Conservation (phyloP, 2,797 vertebrate species). For the Anguilla pacifica region DNA sequence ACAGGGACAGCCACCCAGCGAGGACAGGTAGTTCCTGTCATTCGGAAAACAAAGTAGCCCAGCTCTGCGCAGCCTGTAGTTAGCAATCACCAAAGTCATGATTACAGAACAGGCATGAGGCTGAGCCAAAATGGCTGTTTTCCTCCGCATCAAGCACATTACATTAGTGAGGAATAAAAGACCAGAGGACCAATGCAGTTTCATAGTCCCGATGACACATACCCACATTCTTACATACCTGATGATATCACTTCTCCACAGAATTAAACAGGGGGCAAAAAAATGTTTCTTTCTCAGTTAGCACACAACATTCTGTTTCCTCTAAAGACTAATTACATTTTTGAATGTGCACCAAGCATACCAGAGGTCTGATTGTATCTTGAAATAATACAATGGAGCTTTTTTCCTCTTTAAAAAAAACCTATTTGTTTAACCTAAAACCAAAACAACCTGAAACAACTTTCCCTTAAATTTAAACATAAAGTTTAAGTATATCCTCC, state of each 20-base stretch:
- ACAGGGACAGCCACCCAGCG: not conserved
- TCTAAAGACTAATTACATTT: conserved; percentile 56
- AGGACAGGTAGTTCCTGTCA: not conserved
- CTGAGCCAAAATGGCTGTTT: not conserved
- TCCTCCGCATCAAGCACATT: not conserved
- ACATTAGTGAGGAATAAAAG: not conserved
- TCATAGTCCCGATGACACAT: not conserved
- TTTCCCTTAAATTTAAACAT: conserved; percentile 38
- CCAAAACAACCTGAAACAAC: conserved; percentile 49
- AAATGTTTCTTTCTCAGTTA: conserved; percentile 15
- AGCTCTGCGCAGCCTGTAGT: not conserved
- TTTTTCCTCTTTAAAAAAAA: conserved; percentile 32
- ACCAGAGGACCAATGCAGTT: conserved; percentile 12
- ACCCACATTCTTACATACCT: conserved; percentile 8
- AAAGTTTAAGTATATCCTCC: conserved; percentile 21
- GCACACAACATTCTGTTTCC: conserved; percentile 42
- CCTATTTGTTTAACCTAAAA: conserved; percentile 19
- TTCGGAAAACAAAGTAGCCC: not conserved
- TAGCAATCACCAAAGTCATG: not conserved
- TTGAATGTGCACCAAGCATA: conserved; percentile 55
- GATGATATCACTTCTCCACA: not conserved
- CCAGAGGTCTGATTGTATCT: conserved; percentile 55
- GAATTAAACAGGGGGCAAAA: not conserved
- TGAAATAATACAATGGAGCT: conserved; percentile 44
- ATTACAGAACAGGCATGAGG: not conserved